Conservation (phyloP, 2,888 invertebrate species). For the Sesia apiformis region DNA sequence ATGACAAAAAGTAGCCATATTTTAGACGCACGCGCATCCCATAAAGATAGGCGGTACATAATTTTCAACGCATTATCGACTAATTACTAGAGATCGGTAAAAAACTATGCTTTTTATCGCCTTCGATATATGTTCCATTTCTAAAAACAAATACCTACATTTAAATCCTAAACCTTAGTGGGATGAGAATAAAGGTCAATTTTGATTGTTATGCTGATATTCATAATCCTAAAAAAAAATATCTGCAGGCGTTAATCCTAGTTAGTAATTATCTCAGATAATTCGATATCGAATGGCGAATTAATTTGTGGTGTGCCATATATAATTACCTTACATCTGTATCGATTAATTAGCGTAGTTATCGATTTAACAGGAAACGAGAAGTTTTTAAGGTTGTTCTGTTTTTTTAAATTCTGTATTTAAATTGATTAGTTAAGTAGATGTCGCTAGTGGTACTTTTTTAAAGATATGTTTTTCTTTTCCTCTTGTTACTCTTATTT, state of each 20-base stretch:
- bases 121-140: background rate
- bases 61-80: constrained; percentile 47
- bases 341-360: background rate
- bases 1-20: constrained; percentile 27
- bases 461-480: too few species aligned
- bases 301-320: background rate
- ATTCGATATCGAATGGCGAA: background rate
- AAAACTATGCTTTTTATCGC: constrained; percentile 13
- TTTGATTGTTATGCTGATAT: too few species aligned
- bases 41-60: constrained; percentile 25
- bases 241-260: background rate
- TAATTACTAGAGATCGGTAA: constrained; percentile 36
- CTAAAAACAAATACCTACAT: background rate
- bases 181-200: too few species aligned
- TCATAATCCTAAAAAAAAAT: background rate
- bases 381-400: too few species aligned
- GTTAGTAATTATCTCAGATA: background rate
- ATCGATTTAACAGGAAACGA: too few species aligned
- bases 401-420: too few species aligned
- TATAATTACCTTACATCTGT: background rate
- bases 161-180: too few species aligned
- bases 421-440: too few species aligned
- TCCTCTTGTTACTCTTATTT: too few species aligned
- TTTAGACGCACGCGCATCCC: constrained; percentile 32
- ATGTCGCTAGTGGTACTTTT: too few species aligned